These are phyloP conservation scores for Athetis lepigone DNA, from an alignment of 2,888 invertebrate species.

Conservation along the genomic window DNA sequence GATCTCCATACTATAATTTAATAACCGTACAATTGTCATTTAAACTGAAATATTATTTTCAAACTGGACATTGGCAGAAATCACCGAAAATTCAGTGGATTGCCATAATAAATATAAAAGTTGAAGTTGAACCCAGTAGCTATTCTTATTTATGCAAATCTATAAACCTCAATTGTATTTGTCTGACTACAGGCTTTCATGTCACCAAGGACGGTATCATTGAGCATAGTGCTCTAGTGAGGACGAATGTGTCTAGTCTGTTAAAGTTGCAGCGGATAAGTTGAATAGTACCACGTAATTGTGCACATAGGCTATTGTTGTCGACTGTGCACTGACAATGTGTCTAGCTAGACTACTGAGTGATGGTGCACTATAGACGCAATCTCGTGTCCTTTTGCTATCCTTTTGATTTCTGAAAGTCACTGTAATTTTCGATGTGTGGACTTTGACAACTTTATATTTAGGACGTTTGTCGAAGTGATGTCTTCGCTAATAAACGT, in stretches of 20 bases:
- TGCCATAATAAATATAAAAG: no score
- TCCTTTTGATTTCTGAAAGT: slow-evolving; percentile 10
- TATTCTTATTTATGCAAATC: neutral
- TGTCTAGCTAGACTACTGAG: slow-evolving; percentile 43
- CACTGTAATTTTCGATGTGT: neutral
- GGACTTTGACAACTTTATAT: neutral
- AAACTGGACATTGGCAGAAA: no score
- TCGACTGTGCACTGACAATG: slow-evolving; percentile 30
- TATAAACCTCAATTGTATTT: neutral
- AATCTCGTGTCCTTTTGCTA: slow-evolving; percentile 1
- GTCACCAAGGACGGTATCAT: slow-evolving; percentile 27
- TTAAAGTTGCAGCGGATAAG: slow-evolving; percentile 36
- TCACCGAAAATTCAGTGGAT: no score
- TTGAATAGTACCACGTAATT: slow-evolving; percentile 46
- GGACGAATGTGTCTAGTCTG: slow-evolving; percentile 33
- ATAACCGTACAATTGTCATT: no score
- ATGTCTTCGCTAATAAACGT: neutral
- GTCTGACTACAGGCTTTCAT: slow-evolving; percentile 1
- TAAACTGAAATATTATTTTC: no score
- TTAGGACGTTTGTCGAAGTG: neutral
- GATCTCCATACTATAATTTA: no score
- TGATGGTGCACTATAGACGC: slow-evolving; percentile 6
- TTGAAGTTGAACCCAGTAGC: slow-evolving; percentile 2
- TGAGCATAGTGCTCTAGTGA: slow-evolving; percentile 33
- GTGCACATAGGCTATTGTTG: slow-evolving; percentile 40